Conservation (phyloP, 2,888 invertebrate genomes). For the Schizaphis graminum region DNA sequence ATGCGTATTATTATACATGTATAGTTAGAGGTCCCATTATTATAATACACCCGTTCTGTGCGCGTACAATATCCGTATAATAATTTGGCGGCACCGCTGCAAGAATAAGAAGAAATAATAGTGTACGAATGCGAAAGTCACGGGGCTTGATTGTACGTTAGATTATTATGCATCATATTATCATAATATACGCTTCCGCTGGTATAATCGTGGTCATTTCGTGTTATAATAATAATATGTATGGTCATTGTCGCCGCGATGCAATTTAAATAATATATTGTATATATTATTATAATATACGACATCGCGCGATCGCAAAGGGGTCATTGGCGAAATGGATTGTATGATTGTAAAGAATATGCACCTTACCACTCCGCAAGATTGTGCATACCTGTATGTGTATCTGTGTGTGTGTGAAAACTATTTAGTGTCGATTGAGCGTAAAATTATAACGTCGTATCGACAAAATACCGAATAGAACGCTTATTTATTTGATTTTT, state of each 20-base stretch:
- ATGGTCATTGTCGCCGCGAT: background rate
- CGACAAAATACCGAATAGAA: background rate
- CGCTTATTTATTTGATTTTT: background rate
- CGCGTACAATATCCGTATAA: background rate
- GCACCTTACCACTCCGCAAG: background rate
- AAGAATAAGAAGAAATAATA: background rate
- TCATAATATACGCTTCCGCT: background rate
- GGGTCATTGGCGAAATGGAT: conserved; percentile 44
- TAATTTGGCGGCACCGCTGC: background rate
- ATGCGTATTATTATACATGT: background rate
- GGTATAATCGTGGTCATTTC: background rate
- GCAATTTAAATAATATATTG: background rate
- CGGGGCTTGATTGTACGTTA: background rate
- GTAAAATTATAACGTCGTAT: background rate
- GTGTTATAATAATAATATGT: background rate
- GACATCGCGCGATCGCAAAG: background rate
- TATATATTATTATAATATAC: background rate
- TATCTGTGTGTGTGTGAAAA: background rate
- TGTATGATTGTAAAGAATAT: background rate
- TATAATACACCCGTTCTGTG: background rate
- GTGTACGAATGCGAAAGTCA: background rate
- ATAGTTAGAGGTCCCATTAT: background rate
- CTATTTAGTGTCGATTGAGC: background rate
- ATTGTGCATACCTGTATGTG: background rate
- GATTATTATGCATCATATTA: background rate